These are phyloP conservation scores for Apotomis betuletana DNA, from an alignment of 2,888 invertebrate genomes.

Conservation along the genomic window DNA sequence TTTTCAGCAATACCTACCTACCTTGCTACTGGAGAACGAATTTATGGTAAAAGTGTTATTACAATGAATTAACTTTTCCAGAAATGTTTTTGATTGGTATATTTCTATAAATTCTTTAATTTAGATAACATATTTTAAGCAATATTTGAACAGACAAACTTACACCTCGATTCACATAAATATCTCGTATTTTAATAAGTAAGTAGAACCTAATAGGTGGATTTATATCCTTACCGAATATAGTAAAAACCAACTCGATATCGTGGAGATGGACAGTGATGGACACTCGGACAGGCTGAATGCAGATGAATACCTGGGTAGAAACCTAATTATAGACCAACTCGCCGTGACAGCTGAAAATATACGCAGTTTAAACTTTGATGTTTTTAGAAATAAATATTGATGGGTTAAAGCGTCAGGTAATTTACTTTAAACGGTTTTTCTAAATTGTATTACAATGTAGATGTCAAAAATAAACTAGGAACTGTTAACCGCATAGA, in stretches of 20 bases:
- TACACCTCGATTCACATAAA: background rate
- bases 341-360: conserved; percentile 23
- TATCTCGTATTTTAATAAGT: background rate
- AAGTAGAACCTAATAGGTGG: conserved; percentile 15
- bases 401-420: conserved; percentile 14
- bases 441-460: conserved; percentile 21
- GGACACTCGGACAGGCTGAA: conserved; percentile 28
- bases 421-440: conserved; percentile 5
- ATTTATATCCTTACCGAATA: conserved; percentile 22
- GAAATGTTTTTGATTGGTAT: no score
- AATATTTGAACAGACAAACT: no score
- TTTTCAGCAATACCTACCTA: no score
- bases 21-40: no score
- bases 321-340: conserved; percentile 33
- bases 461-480: conserved; percentile 2
- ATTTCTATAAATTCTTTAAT: no score
- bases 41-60: no score
- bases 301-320: conserved; percentile 32
- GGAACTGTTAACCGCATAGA: background rate
- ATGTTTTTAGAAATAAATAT: conserved; percentile 26
- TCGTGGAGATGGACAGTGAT: conserved; percentile 26
- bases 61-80: no score
- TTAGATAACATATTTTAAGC: no score
- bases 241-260: conserved; percentile 29
- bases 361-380: conserved; percentile 27